phyloP scores from a whole-genome alignment of 2,113 vertebrate genomes.

The Pardalotus punctatus region DNA sequence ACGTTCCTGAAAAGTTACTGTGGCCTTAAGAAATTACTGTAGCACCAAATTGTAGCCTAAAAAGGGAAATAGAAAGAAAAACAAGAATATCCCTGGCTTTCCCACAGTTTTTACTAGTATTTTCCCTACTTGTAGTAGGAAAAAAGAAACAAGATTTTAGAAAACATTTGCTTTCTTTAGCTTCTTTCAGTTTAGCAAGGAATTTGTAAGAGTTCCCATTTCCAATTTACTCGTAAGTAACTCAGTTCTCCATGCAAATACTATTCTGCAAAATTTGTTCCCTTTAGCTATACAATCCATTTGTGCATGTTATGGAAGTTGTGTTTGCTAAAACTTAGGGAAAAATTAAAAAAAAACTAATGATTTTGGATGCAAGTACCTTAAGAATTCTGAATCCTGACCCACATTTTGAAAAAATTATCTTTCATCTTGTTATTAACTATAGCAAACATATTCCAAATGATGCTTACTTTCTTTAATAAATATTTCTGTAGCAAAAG shows the following conservation, averaged over 20 bases:
- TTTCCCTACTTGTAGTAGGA: neutral
- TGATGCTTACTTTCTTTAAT: neutral
- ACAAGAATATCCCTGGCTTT: neutral
- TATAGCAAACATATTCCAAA: neutral
- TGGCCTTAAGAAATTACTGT: neutral
- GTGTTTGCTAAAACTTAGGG: neutral
- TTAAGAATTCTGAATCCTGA: neutral
- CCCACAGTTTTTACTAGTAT: neutral
- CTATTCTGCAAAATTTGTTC: neutral
- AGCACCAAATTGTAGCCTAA: neutral
- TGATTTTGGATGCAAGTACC: neutral
- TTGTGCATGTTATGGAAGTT: neutral
- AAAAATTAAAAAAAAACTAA: neutral
- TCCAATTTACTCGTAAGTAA: neutral
- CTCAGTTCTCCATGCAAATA: neutral
- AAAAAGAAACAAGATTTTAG: neutral
- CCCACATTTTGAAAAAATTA: neutral
- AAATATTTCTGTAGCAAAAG: neutral
- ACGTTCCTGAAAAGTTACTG: neutral
- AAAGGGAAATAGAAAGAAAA: neutral
- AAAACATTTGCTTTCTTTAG: neutral
- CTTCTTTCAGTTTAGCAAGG: neutral
- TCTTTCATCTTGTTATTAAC: neutral
- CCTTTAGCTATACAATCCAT: neutral
- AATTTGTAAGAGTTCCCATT: neutral